These are phyloP conservation scores for Stenodema calcarata DNA, from an alignment of 2,888 invertebrate species.

Conservation along the genomic window DNA sequence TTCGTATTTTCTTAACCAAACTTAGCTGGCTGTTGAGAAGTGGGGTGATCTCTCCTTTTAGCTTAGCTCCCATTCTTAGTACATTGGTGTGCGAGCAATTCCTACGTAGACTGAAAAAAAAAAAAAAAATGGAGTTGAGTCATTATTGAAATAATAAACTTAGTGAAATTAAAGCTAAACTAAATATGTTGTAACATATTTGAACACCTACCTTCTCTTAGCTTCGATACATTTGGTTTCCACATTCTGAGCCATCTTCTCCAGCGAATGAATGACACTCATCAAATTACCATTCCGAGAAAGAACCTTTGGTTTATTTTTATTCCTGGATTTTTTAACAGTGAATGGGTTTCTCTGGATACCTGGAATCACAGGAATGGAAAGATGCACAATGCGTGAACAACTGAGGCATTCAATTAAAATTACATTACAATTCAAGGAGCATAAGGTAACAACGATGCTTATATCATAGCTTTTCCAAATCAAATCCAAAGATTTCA, in stretches of 20 bases:
- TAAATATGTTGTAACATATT: no score
- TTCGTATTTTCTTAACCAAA: neutral
- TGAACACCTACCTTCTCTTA: neutral
- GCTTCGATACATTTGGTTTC: conserved; percentile 3
- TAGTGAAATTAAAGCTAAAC: no score
- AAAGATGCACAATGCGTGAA: neutral
- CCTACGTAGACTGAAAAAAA: neutral
- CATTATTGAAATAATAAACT: neutral
- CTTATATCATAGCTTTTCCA: no score
- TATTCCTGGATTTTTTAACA: neutral
- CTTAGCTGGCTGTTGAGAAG: neutral
- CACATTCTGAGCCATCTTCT: neutral
- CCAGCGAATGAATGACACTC: neutral
- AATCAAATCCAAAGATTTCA: no score
- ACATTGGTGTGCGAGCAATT: neutral
- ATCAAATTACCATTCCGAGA: neutral
- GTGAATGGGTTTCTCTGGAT: neutral
- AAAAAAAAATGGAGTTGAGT: neutral
- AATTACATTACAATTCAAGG: no score
- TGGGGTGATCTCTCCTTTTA: neutral
- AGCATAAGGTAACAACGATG: no score
- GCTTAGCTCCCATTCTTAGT: neutral
- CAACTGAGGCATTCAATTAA: no score
- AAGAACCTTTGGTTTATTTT: neutral
- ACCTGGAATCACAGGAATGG: neutral